Percentiles rank a stretch among this genome's conserved stretches.
phyloP scores from a whole-genome alignment of 2,888 invertebrate species.

The Gymnoscelis rufifasciata region DNA sequence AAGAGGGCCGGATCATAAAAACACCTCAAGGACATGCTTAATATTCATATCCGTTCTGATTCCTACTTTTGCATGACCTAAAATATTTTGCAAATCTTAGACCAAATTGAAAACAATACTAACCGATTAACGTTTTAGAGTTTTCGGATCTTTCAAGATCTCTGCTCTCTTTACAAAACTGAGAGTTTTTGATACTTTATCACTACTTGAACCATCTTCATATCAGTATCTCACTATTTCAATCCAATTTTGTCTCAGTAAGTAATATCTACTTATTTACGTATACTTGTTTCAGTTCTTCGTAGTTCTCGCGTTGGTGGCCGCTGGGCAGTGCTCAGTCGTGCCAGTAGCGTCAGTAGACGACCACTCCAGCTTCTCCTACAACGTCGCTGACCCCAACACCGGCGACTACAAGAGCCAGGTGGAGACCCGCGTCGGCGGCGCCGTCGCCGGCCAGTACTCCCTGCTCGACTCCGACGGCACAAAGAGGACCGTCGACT shows the following conservation, averaged over 20 bases:
- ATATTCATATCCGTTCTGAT: conserved; percentile 15
- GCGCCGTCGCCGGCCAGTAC: conserved; percentile 73
- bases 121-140: too few relatives aligned
- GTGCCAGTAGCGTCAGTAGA: conserved; percentile 52
- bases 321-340: conserved; percentile 54
- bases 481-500: conserved; percentile 75
- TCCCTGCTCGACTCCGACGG: conserved; percentile 76
- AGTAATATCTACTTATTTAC: too few relatives aligned
- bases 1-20: conserved; percentile 10
- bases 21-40: conserved; percentile 20
- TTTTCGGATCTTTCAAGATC: too few relatives aligned
- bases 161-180: too few relatives aligned
- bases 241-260: too few relatives aligned
- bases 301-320: conserved; percentile 56
- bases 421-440: conserved; percentile 70
- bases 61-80: conserved; percentile 10
- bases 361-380: conserved; percentile 68
- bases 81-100: background rate
- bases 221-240: too few relatives aligned
- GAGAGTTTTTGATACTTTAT: too few relatives aligned
- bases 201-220: too few relatives aligned
- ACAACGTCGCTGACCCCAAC: conserved; percentile 75
- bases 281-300: too few relatives aligned
- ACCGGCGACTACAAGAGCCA: conserved; percentile 79
- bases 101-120: too few relatives aligned